Evolutionary conservation across 2,888 invertebrate genomes (phyloP).

Genomic region (Azorinus chamasolen): DNA sequence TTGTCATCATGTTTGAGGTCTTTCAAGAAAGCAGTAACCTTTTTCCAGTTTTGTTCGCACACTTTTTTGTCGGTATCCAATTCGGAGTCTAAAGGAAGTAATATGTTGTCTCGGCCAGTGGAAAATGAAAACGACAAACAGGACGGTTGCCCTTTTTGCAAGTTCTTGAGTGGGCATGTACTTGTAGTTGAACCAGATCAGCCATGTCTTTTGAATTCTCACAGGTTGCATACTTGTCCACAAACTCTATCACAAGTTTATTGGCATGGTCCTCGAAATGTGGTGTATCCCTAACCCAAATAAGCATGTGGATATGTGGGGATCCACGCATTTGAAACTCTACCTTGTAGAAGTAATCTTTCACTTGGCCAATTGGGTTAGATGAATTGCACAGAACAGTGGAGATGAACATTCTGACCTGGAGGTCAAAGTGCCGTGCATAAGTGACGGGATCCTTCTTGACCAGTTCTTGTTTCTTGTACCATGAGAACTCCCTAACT

Average conservation of each 20-base stretch:
- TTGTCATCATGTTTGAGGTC: too few species aligned
- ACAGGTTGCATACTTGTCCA: neutral
- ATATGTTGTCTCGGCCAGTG: slow-evolving; percentile 46
- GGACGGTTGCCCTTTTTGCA: slow-evolving; percentile 26
- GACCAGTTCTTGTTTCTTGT: slow-evolving; percentile 15
- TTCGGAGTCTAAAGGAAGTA: slow-evolving; percentile 30
- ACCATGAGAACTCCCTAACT: slow-evolving; percentile 5
- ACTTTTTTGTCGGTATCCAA: too few species aligned
- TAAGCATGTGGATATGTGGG: slow-evolving; percentile 61
- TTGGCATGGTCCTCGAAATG: neutral
- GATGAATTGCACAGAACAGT: slow-evolving; percentile 4
- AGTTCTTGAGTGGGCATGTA: slow-evolving; percentile 7
- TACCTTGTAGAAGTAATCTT: slow-evolving; percentile 28
- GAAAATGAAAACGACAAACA: slow-evolving; percentile 45
- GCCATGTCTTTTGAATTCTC: neutral
- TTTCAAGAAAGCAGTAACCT: too few species aligned
- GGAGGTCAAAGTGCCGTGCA: slow-evolving; percentile 29
- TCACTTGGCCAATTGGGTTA: slow-evolving; percentile 11
- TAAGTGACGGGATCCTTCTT: slow-evolving; percentile 31
- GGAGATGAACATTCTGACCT: slow-evolving; percentile 16
- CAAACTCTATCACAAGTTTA: neutral
- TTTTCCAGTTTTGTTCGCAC: too few species aligned
- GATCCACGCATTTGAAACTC: slow-evolving; percentile 66
- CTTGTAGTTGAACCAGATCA: slow-evolving; percentile 4
- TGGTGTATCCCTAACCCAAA: slow-evolving; percentile 30